Evolutionary conservation across 1,140 invertebrate genomes (phyloP).

Genomic region (Venturia canescens): DNA sequence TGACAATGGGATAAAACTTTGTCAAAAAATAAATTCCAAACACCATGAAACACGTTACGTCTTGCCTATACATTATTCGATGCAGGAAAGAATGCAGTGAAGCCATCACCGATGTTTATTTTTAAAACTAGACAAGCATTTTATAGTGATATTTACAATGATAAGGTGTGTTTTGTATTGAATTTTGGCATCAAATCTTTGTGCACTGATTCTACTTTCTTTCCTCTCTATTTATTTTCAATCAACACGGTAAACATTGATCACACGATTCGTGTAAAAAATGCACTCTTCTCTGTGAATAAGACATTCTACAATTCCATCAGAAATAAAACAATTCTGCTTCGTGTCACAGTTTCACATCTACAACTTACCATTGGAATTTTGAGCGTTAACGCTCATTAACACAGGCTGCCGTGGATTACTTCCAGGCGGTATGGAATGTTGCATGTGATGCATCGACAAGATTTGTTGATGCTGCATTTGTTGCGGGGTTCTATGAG

Average conservation of each 20-base stretch:
- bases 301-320: slow-evolving; percentile 1
- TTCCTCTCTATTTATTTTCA: neutral
- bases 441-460: slow-evolving; percentile 74
- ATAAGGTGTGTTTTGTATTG: too few species aligned
- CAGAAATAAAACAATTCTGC: neutral
- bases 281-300: neutral
- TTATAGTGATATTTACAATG: neutral
- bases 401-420: slow-evolving; percentile 71
- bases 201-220: neutral
- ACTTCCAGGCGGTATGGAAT: slow-evolving; percentile 68
- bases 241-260: neutral
- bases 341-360: neutral
- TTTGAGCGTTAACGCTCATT: slow-evolving; percentile 72
- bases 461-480: slow-evolving; percentile 73
- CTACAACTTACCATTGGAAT: slow-evolving; percentile 66
- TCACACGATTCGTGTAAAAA: slow-evolving; percentile 20
- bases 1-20: neutral
- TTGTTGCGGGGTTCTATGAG: slow-evolving; percentile 65
- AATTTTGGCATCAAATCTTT: neutral
- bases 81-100: slow-evolving; percentile 20
- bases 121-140: neutral
- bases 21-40: slow-evolving; percentile 25
- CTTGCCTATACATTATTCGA: neutral
- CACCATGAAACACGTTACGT: too few species aligned
- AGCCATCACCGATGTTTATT: slow-evolving; percentile 20